A percentile compares a stretch with the other conserved stretches of the same genome.
These are phyloP conservation scores for Sceloporus tristichus DNA, from an alignment of 2,113 vertebrate genomes.

Conservation along the genomic window DNA sequence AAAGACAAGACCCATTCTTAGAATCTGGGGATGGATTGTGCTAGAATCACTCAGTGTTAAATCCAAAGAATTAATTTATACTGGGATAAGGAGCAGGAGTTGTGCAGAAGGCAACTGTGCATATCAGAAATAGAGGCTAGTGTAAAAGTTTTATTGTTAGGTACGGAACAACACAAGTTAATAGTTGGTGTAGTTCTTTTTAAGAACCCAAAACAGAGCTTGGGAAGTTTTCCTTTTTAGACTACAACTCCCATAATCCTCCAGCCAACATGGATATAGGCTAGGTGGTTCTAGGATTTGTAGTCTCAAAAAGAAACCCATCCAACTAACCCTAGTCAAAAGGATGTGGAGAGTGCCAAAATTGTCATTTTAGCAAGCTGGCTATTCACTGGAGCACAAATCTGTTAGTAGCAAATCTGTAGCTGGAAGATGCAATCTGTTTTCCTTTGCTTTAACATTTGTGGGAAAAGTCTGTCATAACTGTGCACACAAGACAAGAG, in stretches of 20 bases:
- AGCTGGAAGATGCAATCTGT: not conserved
- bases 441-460: not conserved
- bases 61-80: no score
- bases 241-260: no score
- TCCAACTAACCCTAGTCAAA: no score
- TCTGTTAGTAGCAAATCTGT: not conserved
- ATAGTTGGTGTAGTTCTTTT: not conserved
- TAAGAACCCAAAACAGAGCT: not conserved
- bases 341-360: no score
- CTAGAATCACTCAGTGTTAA: no score
- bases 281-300: no score
- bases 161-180: not conserved
- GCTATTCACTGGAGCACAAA: not conserved
- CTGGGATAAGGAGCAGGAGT: not conserved
- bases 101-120: not conserved
- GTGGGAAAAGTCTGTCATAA: not conserved
- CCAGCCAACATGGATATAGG: no score
- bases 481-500: not conserved
- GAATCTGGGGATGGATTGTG: no score
- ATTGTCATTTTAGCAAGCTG: not conserved
- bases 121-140: not conserved
- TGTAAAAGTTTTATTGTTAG: not conserved
- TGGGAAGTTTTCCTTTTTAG: no score
- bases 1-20: not conserved
- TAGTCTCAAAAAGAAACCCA: no score